phyloP scores from a whole-genome alignment of 2,888 invertebrate genomes.

The Andrena bicolor region DNA sequence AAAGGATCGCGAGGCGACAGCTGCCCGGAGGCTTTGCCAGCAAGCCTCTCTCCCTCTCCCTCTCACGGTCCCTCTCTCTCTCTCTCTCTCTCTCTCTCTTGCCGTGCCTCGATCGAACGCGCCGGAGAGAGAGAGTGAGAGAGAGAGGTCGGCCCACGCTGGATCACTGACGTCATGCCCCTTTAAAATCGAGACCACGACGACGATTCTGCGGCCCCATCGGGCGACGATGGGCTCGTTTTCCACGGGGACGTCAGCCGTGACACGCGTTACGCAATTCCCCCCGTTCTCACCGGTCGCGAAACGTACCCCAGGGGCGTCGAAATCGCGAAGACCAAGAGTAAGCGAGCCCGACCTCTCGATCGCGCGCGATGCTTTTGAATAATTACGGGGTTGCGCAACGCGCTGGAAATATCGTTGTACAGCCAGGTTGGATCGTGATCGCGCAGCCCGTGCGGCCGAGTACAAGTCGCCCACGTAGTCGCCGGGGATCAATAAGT shows the following conservation, averaged over 20 bases:
- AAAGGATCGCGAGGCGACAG: constrained; percentile 65
- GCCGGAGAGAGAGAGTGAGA: constrained; percentile 32
- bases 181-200: constrained; percentile 60
- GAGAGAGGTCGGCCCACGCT: constrained; percentile 54
- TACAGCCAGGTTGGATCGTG: constrained; percentile 25
- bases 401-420: constrained; percentile 32
- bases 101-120: constrained; percentile 47
- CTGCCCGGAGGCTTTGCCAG: constrained; percentile 60
- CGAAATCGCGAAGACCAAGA: constrained; percentile 24
- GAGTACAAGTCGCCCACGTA: constrained; percentile 50
- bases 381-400: constrained; percentile 56
- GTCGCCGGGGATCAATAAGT: constrained; percentile 47
- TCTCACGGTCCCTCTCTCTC: constrained; percentile 5
- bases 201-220: constrained; percentile 19
- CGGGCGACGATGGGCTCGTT: constrained; percentile 19
- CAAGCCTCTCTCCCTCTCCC: constrained; percentile 45
- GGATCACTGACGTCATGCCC: constrained; percentile 64
- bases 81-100: background rate
- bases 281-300: background rate
- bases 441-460: constrained; percentile 19
- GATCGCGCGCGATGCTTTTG: constrained; percentile 45
- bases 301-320: background rate
- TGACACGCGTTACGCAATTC: background rate
- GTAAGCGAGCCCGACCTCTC: background rate
- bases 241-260: background rate